A percentile compares a stretch with the other conserved stretches of the same genome.
Evolutionary conservation across 2,888 invertebrate genomes (phyloP).

Genomic region (Caenorhabditis afra): DNA sequence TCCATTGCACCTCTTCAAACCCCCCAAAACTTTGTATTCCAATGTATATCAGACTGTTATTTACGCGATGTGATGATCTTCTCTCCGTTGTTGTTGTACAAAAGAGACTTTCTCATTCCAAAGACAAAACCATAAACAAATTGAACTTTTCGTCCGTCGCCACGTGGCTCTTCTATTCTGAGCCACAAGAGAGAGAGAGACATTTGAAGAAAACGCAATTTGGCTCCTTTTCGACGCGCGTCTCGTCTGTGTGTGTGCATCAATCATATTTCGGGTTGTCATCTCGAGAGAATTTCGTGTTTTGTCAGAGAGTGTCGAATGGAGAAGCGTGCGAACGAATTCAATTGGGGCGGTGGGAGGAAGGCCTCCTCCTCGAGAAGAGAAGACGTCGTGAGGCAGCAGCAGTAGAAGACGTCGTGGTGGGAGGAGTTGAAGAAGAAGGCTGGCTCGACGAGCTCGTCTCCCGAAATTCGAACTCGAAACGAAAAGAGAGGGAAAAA

Average conservation of each 20-base stretch:
- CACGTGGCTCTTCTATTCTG: too few species aligned
- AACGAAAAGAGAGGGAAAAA: background rate
- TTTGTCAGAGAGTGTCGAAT: constrained; percentile 53
- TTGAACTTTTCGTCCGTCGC: constrained; percentile 1
- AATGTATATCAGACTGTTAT: too few species aligned
- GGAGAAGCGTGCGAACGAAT: constrained; percentile 60
- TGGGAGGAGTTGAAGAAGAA: constrained; percentile 1
- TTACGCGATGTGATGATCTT: too few species aligned
- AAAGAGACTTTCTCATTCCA: too few species aligned
- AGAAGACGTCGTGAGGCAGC: too few species aligned
- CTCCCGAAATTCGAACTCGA: constrained; percentile 49
- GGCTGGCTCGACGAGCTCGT: background rate
- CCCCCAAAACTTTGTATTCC: too few species aligned
- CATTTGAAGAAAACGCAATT: constrained; percentile 34
- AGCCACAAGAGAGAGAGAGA: background rate
- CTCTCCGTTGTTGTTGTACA: too few species aligned
- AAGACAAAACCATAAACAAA: too few species aligned
- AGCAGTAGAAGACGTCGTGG: constrained; percentile 8
- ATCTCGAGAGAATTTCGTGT: constrained; percentile 30
- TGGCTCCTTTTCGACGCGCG: constrained; percentile 47
- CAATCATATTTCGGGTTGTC: constrained; percentile 48
- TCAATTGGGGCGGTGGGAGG: constrained; percentile 26
- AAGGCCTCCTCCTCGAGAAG: too few species aligned
- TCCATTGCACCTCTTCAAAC: background rate
- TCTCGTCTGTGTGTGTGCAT: too few species aligned